Percentiles rank a stretch among this genome's conserved stretches.
These are phyloP conservation scores for Ctenoplectra terminalis DNA, from an alignment of 1,140 invertebrate species.

Conservation along the genomic window DNA sequence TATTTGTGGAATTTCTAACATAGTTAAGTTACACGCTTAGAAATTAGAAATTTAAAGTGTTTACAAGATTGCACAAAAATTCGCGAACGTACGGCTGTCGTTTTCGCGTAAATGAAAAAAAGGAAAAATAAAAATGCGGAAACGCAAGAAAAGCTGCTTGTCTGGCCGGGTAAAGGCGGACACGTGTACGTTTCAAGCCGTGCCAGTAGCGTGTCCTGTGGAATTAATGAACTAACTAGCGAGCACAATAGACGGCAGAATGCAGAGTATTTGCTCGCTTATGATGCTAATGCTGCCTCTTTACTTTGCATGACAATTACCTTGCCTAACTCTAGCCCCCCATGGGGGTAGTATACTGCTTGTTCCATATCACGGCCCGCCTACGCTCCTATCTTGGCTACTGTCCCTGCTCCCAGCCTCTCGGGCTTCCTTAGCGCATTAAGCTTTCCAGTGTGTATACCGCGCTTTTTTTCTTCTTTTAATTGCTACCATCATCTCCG, in stretches of 20 bases:
- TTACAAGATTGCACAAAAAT: not conserved
- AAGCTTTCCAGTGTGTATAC: not conserved
- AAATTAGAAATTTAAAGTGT: not conserved
- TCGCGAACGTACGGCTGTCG: not conserved
- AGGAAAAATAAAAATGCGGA: not conserved
- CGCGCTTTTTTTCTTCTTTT: not conserved
- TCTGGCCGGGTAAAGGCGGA: not conserved
- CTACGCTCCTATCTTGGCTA: slow-evolving; percentile 41
- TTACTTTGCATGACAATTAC: slow-evolving; percentile 81
- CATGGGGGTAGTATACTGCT: slow-evolving; percentile 44
- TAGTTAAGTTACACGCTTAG: too few species aligned
- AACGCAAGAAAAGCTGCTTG: not conserved
- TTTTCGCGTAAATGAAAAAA: not conserved
- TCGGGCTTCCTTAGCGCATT: slow-evolving; percentile 16
- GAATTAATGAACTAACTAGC: slow-evolving; percentile 81
- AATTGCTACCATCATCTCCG: not conserved
- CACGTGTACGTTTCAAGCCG: slow-evolving; percentile 38
- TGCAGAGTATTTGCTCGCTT: slow-evolving; percentile 77
- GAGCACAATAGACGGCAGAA: slow-evolving; percentile 71
- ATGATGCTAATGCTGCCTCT: slow-evolving; percentile 80
- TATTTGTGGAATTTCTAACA: not conserved
- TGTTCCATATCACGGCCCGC: slow-evolving; percentile 53
- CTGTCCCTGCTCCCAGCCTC: slow-evolving; percentile 21
- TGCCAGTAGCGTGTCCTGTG: slow-evolving; percentile 53
- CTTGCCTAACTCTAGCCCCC: slow-evolving; percentile 56